Base-by-base conservation (phyloP, 2,888 invertebrate species). In the Erebia palarica region DNA sequence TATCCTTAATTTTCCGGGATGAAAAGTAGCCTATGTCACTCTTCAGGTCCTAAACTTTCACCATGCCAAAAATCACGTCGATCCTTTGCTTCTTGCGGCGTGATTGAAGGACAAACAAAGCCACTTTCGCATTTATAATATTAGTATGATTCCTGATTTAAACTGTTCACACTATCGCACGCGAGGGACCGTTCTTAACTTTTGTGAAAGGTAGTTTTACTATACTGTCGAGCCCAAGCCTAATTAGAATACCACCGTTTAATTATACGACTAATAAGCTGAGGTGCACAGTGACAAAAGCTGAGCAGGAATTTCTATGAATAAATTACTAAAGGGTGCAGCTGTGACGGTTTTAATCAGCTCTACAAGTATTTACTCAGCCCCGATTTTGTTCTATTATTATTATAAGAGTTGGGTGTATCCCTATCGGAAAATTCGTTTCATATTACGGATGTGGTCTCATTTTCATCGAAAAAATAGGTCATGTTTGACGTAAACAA, bases 261-360 rank as follows among this genome's bases (percentile, higher is more conserved):
- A 84, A 86, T 85, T 86, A 78, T 86, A 87, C 85, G 87, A 87
- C 82, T 85, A 84, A 88, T 86, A 86, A 88, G 82, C 82, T 81
- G 80, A 59, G 67, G 70, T 67, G 64, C 63, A 49, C 70, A 57
- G 27, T 68, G 44, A 66, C 63, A 68, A 73, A 70, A 68, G 66
- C 68, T 74, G 59, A 58, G 27, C 55, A 64, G 61, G 49, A 67
- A 67, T 69, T 44, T 60, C 68, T 57, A 71, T 74, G 73, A 69
- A 73, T 74, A 71, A 71, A 69, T 69, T n/a, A 73, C 61, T 61
- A 36, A 68, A 68, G 65, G 65, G 60, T 61, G 59, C 60, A 18
- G 49, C 58, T 51, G 65, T 27, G 53, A 70, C 60, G 58, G 44
- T 60, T 68, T 68, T 68, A 68, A 73, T 51, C 61, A 65, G 65